Conservation (phyloP, 2,113 vertebrate genomes). For the Pungitius pungitius region DNA sequence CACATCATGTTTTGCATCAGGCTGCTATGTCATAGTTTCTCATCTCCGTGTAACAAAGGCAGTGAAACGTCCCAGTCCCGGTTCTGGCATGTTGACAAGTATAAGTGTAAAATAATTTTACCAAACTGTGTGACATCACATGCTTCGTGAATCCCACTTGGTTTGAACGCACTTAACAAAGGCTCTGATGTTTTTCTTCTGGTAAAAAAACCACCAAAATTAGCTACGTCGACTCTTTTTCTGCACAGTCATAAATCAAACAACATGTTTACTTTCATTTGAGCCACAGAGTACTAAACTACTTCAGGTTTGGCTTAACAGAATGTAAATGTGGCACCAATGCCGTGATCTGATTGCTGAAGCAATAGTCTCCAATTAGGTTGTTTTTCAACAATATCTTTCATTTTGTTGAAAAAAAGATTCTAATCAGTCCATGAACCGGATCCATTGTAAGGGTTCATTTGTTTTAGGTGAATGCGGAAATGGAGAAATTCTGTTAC, state of each 20-base stretch:
- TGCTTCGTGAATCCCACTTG: neutral
- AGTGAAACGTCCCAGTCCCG: neutral
- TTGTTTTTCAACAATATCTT: conserved; percentile 28
- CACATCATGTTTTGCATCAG: neutral
- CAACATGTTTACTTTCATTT: neutral
- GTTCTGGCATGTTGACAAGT: neutral
- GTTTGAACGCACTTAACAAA: conserved; percentile 6
- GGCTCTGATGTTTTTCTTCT: too few species aligned
- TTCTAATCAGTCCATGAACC: conserved; percentile 30
- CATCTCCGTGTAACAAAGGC: neutral
- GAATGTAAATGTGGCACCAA: neutral
- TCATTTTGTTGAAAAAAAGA: conserved; percentile 27
- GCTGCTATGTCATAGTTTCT: neutral
- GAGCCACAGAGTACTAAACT: neutral
- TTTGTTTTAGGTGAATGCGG: neutral
- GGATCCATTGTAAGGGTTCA: conserved; percentile 12
- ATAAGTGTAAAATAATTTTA: neutral
- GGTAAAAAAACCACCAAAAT: neutral
- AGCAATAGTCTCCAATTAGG: conserved; percentile 17
- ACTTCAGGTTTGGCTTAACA: neutral
- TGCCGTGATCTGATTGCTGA: conserved; percentile 11
- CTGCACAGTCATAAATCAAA: neutral
- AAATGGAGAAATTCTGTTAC: conserved; percentile 11
- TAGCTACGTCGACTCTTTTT: neutral
- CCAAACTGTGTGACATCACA: neutral